Evolutionary conservation across 2,113 vertebrate species (phyloP), one percentile per base, ranked within the genome.

Genomic region (Peromyscus californicus): DNA sequence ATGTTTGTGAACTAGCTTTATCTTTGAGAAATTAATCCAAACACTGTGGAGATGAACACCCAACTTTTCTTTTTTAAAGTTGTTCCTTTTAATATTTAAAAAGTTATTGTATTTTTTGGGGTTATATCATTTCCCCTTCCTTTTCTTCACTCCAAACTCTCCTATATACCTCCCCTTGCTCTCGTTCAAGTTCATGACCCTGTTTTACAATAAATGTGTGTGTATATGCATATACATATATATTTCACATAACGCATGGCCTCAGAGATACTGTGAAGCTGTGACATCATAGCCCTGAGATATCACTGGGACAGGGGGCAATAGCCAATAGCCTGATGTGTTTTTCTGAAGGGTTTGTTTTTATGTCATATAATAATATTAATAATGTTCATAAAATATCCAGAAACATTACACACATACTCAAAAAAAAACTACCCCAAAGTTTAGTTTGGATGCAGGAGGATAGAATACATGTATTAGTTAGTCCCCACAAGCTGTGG

Each of bases 401-500:
- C 51, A 83, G 57, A 69, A 45, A 24, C 54, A 61, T 90, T 69
- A 12, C 67, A 78, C 19, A 70, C 15, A 70, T 6, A 15, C 36
- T 7, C 22, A 7, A 48, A 48, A 70, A 36, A 80, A 74, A 45
- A 76, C 33, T 2, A 48, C 19, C 10, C 48, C 65, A 10, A 21
- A 61, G 92, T 36, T n/a, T 3, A 16, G 33, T 76, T 29, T 36
- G 70, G 76, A 54, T 1, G 31, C 48, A 6, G 0, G 1, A 2
- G 3, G 0, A n/a, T 7, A 0, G 48, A 0, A 17, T 24, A 0
- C 2, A 2, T 0, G 16, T 0, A 0, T 54, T 13, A 26, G 24
- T 36, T 33, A 75, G n/a, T 48, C 16, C 39, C 22, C 45, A 10
- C 4, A 2, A 5, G 6, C 5, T 22, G 31, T 17, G 36, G 6